Conservation (phyloP, 1,140 invertebrate genomes). For the Heliconius melpomene region DNA sequence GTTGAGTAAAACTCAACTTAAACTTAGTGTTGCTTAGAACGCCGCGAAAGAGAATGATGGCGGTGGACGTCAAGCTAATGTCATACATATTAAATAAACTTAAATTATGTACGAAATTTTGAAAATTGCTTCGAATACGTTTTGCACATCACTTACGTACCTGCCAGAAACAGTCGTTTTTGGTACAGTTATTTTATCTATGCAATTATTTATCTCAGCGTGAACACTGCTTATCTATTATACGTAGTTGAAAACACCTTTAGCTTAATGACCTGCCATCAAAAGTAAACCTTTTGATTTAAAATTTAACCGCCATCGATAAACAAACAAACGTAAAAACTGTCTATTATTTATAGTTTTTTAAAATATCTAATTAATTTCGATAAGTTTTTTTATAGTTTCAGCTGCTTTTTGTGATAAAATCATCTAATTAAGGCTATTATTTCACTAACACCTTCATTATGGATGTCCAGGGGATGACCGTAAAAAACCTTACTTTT, state of each 20-base stretch:
- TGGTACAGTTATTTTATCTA: not conserved
- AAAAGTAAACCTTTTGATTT: not conserved
- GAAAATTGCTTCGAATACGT: no score
- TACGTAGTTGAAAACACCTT: not conserved
- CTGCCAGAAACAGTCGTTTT: no score
- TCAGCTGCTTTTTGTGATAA: slow-evolving; percentile 12
- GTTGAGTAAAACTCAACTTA: no score
- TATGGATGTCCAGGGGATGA: not conserved
- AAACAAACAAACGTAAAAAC: slow-evolving; percentile 8
- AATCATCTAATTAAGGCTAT: slow-evolving; percentile 8
- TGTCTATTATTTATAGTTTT: not conserved
- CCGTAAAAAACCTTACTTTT: not conserved
- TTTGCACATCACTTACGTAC: no score
- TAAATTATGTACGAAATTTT: no score
- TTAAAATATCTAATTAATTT: slow-evolving; percentile 6
- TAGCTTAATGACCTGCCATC: not conserved
- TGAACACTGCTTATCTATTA: not conserved
- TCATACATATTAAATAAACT: no score
- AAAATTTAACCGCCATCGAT: slow-evolving; percentile 2
- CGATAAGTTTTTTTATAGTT: slow-evolving; percentile 1
- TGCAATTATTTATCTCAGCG: not conserved
- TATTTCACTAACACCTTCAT: slow-evolving; percentile 14
- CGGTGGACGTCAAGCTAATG: no score
- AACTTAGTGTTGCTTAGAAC: no score
- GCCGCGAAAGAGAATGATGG: no score